Evolutionary conservation across 1,140 invertebrate genomes (phyloP).

Genomic region (Hermetia illucens): DNA sequence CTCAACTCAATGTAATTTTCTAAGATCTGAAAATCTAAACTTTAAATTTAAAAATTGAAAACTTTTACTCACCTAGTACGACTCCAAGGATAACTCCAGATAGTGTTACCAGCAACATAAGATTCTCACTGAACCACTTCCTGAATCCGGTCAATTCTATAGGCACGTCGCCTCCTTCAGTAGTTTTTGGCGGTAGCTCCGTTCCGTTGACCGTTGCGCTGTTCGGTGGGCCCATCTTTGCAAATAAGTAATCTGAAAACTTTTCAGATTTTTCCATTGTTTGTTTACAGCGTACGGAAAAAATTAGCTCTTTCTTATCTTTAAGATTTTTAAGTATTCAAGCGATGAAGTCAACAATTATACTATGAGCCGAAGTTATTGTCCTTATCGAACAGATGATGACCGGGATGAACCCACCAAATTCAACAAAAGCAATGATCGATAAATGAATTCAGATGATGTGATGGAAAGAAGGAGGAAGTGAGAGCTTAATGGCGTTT

Average conservation of each 20-base stretch:
- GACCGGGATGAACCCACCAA: no score
- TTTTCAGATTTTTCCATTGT: constrained; percentile 37
- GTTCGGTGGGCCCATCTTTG: constrained; percentile 51
- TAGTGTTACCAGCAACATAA: constrained; percentile 61
- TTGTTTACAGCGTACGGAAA: no score
- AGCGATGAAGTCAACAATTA: no score
- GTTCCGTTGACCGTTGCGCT: constrained; percentile 34
- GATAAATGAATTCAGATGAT: no score
- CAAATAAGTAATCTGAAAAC: constrained; percentile 61
- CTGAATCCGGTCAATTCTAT: constrained; percentile 46
- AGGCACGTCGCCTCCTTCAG: constrained; percentile 36
- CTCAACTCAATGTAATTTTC: no score
- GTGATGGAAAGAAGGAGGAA: no score
- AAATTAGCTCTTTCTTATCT: no score
- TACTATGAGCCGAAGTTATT: no score
- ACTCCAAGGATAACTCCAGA: constrained; percentile 61
- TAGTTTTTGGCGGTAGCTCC: constrained; percentile 40
- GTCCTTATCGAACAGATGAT: no score
- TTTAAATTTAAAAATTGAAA: not conserved
- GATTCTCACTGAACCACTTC: constrained; percentile 58
- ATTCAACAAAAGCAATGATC: no score
- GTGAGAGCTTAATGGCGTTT: no score
- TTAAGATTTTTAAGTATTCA: no score
- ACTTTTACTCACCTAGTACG: constrained; percentile 44
- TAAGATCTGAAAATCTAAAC: not conserved